Conservation (phyloP, 2,113 vertebrate genomes). For the Coreoperca whiteheadi region DNA sequence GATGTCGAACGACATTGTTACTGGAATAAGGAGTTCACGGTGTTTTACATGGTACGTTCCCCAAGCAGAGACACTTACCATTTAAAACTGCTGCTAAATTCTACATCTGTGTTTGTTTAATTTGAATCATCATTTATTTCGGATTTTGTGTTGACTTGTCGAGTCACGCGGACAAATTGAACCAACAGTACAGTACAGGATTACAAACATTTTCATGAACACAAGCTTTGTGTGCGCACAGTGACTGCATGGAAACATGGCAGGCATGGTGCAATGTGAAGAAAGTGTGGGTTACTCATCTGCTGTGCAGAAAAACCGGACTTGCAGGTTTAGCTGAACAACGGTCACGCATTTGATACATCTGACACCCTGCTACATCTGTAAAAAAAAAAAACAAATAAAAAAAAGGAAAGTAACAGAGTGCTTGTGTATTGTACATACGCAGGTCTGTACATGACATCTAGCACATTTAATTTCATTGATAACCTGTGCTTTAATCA, state of each 20-base stretch:
- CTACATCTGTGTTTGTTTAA: neutral
- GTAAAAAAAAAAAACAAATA: neutral
- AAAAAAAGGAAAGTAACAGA: neutral
- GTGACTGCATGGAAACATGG: constrained; percentile 27
- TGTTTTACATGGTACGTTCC: neutral
- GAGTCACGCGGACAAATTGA: neutral
- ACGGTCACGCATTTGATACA: neutral
- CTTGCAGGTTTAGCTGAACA: constrained; percentile 17
- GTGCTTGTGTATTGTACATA: neutral
- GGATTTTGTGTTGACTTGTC: neutral
- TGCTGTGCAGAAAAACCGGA: neutral
- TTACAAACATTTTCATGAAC: neutral
- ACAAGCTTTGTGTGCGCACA: constrained; percentile 22
- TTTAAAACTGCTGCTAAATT: neutral
- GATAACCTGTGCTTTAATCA: neutral
- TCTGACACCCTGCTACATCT: neutral
- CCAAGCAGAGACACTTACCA: too few species aligned
- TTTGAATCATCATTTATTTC: neutral
- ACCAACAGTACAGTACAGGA: neutral
- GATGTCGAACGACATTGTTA: constrained; percentile 5
- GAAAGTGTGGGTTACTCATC: neutral
- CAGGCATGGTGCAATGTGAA: neutral
- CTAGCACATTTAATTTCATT: neutral
- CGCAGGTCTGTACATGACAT: neutral
- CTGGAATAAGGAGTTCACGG: constrained; percentile 11